phyloP scores from a whole-genome alignment of 2,888 invertebrate genomes.

The Selenia dentaria region DNA sequence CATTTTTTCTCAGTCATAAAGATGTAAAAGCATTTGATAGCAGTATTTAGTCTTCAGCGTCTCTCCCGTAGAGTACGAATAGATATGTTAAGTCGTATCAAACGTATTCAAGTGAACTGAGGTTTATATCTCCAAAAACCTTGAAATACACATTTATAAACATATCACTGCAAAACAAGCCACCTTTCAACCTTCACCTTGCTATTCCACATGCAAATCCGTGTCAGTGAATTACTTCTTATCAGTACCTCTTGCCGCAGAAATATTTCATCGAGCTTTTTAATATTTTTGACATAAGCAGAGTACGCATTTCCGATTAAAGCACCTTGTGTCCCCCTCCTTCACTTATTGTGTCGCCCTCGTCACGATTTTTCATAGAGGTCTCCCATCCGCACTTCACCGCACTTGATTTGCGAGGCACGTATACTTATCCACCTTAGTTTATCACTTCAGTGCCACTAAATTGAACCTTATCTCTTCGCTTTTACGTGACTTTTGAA shows the following conservation, averaged over 20 bases:
- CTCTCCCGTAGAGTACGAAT: too few species aligned
- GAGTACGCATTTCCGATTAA: conserved; percentile 71
- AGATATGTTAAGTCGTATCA: too few species aligned
- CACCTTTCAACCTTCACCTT: conserved; percentile 33
- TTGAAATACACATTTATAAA: too few species aligned
- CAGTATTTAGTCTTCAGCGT: too few species aligned
- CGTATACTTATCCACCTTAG: conserved; percentile 54
- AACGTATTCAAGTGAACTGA: too few species aligned
- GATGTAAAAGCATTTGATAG: too few species aligned
- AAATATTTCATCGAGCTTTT: too few species aligned
- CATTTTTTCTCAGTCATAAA: too few species aligned
- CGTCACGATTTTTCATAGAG: conserved; percentile 81
- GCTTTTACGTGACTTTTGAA: conserved; percentile 41
- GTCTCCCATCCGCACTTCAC: conserved; percentile 77
- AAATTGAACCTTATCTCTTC: conserved; percentile 51
- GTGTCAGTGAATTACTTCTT: conserved; percentile 38
- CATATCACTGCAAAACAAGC: too few species aligned
- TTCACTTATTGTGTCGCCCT: conserved; percentile 74
- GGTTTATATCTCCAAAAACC: too few species aligned
- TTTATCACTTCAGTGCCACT: conserved; percentile 32
- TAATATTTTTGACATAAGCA: conserved; percentile 36
- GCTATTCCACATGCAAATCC: conserved; percentile 34
- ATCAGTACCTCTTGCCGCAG: conserved; percentile 20
- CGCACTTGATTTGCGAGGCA: conserved; percentile 82
- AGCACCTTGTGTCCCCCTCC: conserved; percentile 67